Conservation (phyloP, 2,888 invertebrate genomes). For the Leptogaster cylindrica region DNA sequence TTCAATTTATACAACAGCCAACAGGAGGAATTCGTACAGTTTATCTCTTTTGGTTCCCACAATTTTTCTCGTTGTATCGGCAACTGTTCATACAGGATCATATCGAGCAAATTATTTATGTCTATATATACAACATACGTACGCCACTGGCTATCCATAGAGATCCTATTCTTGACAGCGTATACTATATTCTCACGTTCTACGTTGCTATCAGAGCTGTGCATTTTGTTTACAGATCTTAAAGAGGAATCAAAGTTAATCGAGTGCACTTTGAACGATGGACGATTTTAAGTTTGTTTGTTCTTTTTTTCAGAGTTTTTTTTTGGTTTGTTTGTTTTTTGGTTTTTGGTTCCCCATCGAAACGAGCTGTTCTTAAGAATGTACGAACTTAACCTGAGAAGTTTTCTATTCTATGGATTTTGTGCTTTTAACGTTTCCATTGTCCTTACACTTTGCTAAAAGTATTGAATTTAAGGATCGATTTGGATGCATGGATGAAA, state of each 20-base stretch:
- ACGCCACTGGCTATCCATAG: not conserved
- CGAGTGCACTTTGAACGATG: not conserved
- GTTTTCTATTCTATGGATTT: too few species aligned
- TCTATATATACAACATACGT: not conserved
- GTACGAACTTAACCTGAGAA: too few species aligned
- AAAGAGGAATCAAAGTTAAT: not conserved
- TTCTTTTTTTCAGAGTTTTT: too few species aligned
- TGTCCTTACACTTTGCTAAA: too few species aligned
- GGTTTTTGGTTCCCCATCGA: too few species aligned
- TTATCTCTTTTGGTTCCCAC: conserved; percentile 19
- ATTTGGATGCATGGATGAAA: too few species aligned
- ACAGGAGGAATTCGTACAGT: conserved; percentile 21
- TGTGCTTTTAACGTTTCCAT: too few species aligned
- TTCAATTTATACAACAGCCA: conserved; percentile 33
- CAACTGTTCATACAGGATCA: not conserved
- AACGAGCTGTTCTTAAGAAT: too few species aligned
- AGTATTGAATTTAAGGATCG: too few species aligned
- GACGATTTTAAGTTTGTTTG: not conserved
- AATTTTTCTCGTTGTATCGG: conserved; percentile 6
- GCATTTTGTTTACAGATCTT: not conserved
- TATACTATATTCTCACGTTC: not conserved
- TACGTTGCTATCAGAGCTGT: not conserved
- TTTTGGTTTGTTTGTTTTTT: too few species aligned
- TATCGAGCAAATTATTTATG: not conserved
- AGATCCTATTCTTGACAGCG: too few species aligned